These are phyloP conservation scores for Nannoperca australis DNA, from an alignment of 2,797 vertebrate species.

Conservation along the genomic window DNA sequence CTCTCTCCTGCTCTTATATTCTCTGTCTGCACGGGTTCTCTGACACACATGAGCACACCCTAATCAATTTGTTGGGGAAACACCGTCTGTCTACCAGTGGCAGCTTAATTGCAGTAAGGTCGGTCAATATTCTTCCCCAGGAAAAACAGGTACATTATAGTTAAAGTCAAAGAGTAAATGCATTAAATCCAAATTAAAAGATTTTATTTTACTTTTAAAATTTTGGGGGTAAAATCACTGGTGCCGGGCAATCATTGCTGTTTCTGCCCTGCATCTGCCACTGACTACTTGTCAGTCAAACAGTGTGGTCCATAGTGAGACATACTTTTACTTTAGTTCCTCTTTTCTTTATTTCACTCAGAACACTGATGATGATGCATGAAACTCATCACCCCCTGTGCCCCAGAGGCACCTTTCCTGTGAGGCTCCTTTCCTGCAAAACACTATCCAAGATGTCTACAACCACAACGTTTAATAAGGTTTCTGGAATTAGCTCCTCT, in stretches of 20 bases:
- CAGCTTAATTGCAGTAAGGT: background rate
- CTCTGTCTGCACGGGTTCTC: constrained; percentile 18
- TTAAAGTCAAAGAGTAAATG: background rate
- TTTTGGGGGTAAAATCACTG: background rate
- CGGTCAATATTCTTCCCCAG: background rate
- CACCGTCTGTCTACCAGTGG: background rate
- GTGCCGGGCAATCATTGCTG: background rate
- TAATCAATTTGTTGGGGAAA: constrained; percentile 14
- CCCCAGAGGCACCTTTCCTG: background rate
- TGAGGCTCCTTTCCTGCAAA: background rate
- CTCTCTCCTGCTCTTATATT: background rate
- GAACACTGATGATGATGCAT: background rate
- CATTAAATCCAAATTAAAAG: background rate
- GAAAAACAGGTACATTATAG: background rate
- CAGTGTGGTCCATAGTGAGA: background rate
- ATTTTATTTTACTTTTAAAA: background rate
- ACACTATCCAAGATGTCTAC: background rate
- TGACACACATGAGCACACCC: background rate
- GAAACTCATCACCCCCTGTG: background rate
- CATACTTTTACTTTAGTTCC: background rate
- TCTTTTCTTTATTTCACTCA: background rate
- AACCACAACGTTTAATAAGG: background rate
- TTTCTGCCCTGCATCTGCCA: background rate
- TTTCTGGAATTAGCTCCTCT: background rate
- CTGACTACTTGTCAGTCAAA: background rate